Percentiles rank a stretch among this genome's conserved stretches.
Conservation (phyloP, 2,797 vertebrate genomes). For the Schizopygopsis pylzovi region DNA sequence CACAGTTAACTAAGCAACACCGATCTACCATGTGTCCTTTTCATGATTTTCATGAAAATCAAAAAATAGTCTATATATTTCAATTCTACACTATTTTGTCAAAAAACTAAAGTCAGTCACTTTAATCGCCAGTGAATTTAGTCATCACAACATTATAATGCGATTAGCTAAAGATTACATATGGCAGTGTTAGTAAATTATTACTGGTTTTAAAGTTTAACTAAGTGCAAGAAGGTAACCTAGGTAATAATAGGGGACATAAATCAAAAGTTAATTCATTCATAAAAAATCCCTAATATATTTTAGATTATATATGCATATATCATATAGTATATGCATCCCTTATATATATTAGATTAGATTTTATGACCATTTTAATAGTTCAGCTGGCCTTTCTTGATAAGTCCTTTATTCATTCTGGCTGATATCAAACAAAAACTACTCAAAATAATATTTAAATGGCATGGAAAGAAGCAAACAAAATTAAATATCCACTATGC, state of each 20-base stretch:
- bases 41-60: neutral
- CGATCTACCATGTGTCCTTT: neutral
- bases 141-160: neutral
- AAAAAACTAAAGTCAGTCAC: neutral
- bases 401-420: too few species aligned
- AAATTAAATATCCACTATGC: neutral
- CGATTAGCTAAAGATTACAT: neutral
- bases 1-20: neutral
- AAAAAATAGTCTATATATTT: neutral
- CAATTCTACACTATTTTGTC: neutral
- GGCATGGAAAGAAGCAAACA: neutral
- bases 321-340: neutral
- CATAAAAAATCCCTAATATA: too few species aligned
- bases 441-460: neutral
- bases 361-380: too few species aligned
- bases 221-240: neutral
- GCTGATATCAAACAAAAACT: too few species aligned
- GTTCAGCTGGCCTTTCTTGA: too few species aligned
- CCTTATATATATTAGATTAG: too few species aligned
- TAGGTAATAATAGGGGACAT: neutral
- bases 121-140: neutral
- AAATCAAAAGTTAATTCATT: neutral
- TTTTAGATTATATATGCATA: too few species aligned
- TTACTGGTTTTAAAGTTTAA: neutral
- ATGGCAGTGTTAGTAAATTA: neutral